Conservation (phyloP, 2,797 vertebrate species). For the Telmatherina bonti region DNA sequence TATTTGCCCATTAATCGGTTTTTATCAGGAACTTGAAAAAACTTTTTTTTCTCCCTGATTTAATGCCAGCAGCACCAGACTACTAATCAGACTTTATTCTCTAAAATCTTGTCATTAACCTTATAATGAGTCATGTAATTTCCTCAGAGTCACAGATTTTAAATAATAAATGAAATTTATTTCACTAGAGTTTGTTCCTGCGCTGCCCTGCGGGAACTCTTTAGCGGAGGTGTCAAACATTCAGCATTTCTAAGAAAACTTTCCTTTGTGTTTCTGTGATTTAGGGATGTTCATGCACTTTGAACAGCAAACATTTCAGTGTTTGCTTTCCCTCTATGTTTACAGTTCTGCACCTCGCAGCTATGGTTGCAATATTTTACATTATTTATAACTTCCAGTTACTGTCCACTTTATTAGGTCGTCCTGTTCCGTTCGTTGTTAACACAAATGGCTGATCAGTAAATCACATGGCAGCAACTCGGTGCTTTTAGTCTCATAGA, state of each 20-base stretch:
- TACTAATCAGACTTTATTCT: too few species aligned
- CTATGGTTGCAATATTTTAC: neutral
- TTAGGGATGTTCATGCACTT: conserved; percentile 38
- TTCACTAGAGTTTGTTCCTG: neutral
- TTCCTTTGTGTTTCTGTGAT: conserved; percentile 1
- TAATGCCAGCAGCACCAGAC: too few species aligned
- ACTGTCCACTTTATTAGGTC: too few species aligned
- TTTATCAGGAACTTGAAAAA: too few species aligned
- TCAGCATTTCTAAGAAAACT: neutral
- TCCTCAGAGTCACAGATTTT: neutral
- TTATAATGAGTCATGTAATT: neutral
- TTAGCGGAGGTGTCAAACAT: neutral
- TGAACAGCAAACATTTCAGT: conserved; percentile 38
- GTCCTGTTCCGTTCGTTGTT: too few species aligned
- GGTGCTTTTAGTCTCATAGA: too few species aligned
- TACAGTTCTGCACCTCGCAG: neutral
- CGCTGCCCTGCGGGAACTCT: neutral
- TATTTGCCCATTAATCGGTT: too few species aligned
- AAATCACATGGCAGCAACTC: too few species aligned
- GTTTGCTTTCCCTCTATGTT: conserved; percentile 29
- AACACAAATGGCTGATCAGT: too few species aligned
- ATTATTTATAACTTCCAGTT: neutral
- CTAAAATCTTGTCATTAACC: too few species aligned
- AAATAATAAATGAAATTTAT: neutral
- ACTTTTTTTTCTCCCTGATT: too few species aligned